Conservation (phyloP, 2,888 invertebrate genomes). For the Pandemis heparana region DNA sequence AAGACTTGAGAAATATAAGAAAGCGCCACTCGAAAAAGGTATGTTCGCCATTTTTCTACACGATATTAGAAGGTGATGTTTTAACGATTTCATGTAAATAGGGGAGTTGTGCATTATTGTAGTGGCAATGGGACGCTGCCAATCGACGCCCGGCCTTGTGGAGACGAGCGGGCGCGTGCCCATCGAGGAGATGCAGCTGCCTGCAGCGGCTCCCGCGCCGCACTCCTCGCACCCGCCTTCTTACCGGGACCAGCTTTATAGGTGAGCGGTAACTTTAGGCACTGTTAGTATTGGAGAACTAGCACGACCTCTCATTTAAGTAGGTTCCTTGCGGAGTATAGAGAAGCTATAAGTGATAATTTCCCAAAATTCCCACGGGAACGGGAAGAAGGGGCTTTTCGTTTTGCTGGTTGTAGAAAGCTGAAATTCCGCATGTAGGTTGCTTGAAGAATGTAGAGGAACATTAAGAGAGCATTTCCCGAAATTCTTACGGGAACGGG, state of each 20-base stretch:
- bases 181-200: slow-evolving; percentile 87
- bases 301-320: too few relatives aligned
- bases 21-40: slow-evolving; percentile 97
- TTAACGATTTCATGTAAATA: slow-evolving; percentile 15
- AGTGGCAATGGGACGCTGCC: slow-evolving; percentile 98
- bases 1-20: slow-evolving; percentile 98
- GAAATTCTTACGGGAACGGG: too few relatives aligned
- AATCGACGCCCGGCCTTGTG: slow-evolving; percentile 97
- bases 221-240: slow-evolving; percentile 81
- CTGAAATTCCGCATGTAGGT: too few relatives aligned
- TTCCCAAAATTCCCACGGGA: too few relatives aligned
- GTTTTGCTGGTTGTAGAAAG: too few relatives aligned
- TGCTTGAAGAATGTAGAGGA: too few relatives aligned
- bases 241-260: slow-evolving; percentile 84
- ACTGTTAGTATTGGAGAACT: neutral
- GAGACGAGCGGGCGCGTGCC: slow-evolving; percentile 96
- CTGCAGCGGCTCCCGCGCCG: slow-evolving; percentile 68
- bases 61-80: neutral
- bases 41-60: slow-evolving; percentile 47
- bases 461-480: too few relatives aligned
- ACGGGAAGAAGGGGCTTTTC: too few relatives aligned
- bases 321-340: too few relatives aligned
- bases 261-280: slow-evolving; percentile 56
- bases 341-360: too few relatives aligned
- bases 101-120: slow-evolving; percentile 56